Evolutionary conservation across 2,113 vertebrate species (phyloP), one percentile per base, ranked within the genome.

Genomic region (Takifugu bimaculatus): DNA sequence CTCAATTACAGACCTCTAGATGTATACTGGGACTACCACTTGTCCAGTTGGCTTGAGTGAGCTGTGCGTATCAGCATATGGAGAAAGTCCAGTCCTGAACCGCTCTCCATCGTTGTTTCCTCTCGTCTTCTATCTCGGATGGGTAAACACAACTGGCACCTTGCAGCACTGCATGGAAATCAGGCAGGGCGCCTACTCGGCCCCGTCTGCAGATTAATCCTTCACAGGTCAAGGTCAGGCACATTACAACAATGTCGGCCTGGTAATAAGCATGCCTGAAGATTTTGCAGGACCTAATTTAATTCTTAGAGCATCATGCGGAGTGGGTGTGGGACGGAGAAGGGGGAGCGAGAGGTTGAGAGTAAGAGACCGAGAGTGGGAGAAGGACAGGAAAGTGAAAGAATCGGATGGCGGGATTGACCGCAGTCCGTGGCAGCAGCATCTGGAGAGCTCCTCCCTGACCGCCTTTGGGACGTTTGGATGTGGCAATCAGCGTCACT

Each of bases 221-320:
- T 69, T 65, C 74, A 74, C 70, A 71, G 86, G 84, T 91, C 85
- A 90, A 91, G 87, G 90, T 90, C 85, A 87, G 75, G 57, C 71
- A 44, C 79, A 87, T 86, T 86, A 90, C 85, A 83, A 80, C 76
- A 83, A 81, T 75, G 76, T 72, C 83, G 48, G 73, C 54, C 68
- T 53, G 61, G 74, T 88, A 85, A 87, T 84, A 84, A 84, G 84
- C 79, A 85, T 79, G 84, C 86, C 75, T 82, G 68, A 81, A 83
- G 79, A 86, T 87, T 88, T 83, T 11, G 51, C 74, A 6, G 73
- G 84, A 65, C 57, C 78, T 85, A 88, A 85, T 87, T 88, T 81
- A 87, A 90, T 88, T 85, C 75, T 80, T 57, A 27, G 73, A 83
- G 79, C 58, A 48, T 54, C 53, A 63, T 71, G 68, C 64, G 74